Conservation (phyloP, 2,113 vertebrate species). For the Acrocephalus kingi region DNA sequence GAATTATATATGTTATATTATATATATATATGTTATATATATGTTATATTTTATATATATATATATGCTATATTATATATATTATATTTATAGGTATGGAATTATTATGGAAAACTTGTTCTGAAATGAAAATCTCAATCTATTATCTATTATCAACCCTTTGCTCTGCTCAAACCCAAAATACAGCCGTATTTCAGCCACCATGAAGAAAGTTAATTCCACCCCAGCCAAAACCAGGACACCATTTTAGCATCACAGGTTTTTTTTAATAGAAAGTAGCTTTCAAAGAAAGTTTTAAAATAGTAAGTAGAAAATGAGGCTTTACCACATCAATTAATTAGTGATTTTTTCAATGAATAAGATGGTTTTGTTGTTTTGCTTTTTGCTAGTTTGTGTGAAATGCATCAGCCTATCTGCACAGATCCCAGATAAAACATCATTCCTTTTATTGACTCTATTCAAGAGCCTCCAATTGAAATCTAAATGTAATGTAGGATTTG, state of each 20-base stretch:
- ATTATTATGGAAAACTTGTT: background rate
- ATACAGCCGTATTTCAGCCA: background rate
- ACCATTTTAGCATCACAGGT: background rate
- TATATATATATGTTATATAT: no score
- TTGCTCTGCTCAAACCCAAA: background rate
- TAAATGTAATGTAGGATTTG: background rate
- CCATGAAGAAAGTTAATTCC: background rate
- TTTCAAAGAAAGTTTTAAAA: background rate
- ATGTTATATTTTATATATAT: no score
- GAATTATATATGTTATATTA: background rate
- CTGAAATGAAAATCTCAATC: background rate
- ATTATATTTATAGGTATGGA: background rate
- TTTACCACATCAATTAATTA: background rate
- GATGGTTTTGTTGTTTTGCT: fast-evolving
- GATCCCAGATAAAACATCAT: background rate
- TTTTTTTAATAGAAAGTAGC: background rate
- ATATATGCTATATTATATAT: no score
- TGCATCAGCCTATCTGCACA: background rate
- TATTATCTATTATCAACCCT: no score
- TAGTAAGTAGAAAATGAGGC: background rate
- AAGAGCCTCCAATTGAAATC: background rate
- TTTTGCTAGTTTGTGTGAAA: background rate
- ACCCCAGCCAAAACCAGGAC: background rate
- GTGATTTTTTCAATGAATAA: background rate
- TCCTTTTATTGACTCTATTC: background rate